phyloP scores from a whole-genome alignment of 2,888 invertebrate genomes.

The Tillus elongatus region DNA sequence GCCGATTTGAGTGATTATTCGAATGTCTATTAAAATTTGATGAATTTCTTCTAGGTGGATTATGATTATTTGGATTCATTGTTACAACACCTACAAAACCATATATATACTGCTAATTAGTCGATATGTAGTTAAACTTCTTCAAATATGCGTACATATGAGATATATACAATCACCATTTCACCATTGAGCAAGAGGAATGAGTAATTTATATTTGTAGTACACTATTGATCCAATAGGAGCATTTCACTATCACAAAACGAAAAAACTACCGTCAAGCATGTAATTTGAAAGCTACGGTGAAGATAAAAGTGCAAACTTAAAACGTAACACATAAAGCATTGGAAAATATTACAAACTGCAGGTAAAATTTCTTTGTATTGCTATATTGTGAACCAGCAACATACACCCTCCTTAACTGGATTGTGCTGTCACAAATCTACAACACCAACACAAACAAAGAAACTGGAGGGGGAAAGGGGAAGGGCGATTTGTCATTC shows the following conservation, averaged over 20 bases:
- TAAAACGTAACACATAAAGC: too few species aligned
- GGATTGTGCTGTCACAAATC: too few species aligned
- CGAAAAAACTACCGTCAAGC: constrained; percentile 20
- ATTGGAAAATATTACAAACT: too few species aligned
- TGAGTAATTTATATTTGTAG: constrained; percentile 34
- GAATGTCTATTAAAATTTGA: constrained; percentile 38
- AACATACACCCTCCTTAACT: too few species aligned
- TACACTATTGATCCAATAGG: constrained; percentile 38
- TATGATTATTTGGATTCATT: constrained; percentile 42
- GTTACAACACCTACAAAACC: constrained; percentile 22
- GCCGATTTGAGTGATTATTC: constrained; percentile 36
- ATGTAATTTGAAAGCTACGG: too few species aligned
- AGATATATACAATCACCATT: constrained; percentile 26
- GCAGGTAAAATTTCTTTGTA: too few species aligned
- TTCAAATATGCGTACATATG: not conserved
- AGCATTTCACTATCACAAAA: constrained; percentile 30
- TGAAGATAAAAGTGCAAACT: too few species aligned
- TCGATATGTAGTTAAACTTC: constrained; percentile 15
- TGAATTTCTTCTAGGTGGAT: constrained; percentile 37
- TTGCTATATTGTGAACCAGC: too few species aligned
- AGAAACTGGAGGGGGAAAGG: too few species aligned
- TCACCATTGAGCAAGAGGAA: constrained; percentile 26
- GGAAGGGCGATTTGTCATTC: too few species aligned
- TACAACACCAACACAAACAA: too few species aligned
- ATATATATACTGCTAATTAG: constrained; percentile 14